Base-by-base conservation (phyloP, 2,888 invertebrate species). In the Kuschelorhynchus macadamiae region DNA sequence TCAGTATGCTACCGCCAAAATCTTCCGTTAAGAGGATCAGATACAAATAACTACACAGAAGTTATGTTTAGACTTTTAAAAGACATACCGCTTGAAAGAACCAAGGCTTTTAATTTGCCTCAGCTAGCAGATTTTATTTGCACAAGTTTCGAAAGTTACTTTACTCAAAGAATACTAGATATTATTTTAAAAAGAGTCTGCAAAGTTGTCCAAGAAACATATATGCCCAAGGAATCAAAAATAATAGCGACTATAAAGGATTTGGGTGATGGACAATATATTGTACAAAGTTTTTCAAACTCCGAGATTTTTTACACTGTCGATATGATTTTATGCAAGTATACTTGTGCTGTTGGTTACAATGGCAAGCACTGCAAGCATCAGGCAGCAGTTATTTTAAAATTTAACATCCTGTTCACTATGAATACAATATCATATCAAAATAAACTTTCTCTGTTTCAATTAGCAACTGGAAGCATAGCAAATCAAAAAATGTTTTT, bases 101-200 rank as follows among this genome's bases (percentile, higher is more conserved):
- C 46, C 4, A 46, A 46, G 14, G 46, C 46, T 16, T 46, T 46
- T 14, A 46, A 46, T 11, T 46, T 49, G 25, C 49, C 49, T 49
- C 14, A 42, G 17, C 12, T 42, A 17, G 42, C 42, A 3, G 42
- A 42, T 42, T 42, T 42, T 17, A 14, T 42, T 14, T 42, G 17
- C 3, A 42, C 17, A 2, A 46, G 46, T 16, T 46, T 46, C 11
- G 46, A 46, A 46, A n/a, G 46, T 16, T 3, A 16, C 14, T 46
- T 9, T n/a, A 46, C 46, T 11, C 46, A 46, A 46, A 46, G 46
- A 46, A 46, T 46, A 16, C 46, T 46, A 16, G 46, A 49, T 49
- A 20, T 49, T 11, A 8, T 42, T 42, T 42, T 42, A 42, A 14
- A 42, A 11, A 14, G 42, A 42, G 42, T 42, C 2, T 18, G 25